Evolutionary conservation across 2,113 vertebrate genomes (phyloP).

Genomic region (Alosa alosa): DNA sequence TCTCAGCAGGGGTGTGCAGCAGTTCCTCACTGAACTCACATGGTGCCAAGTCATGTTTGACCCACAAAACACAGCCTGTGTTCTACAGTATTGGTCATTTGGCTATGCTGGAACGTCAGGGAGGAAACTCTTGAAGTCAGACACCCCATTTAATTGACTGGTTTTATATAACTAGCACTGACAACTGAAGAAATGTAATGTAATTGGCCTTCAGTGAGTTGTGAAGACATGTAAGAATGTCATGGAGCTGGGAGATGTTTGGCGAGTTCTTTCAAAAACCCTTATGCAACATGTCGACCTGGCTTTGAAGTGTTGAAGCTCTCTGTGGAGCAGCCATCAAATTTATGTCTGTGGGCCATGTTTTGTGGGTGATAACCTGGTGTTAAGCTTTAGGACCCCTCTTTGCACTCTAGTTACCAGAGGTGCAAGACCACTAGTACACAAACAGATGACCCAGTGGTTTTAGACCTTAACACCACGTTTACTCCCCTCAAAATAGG

Average conservation of each 20-base stretch:
- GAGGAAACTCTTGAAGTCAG: not conserved
- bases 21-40: not conserved
- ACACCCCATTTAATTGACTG: not conserved
- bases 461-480: not conserved
- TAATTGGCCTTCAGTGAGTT: not conserved
- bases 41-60: not conserved
- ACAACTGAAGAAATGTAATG: not conserved
- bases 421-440: not conserved
- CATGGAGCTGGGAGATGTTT: not conserved
- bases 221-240: not conserved
- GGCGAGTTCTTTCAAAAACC: not conserved
- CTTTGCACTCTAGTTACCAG: not conserved
- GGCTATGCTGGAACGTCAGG: not conserved
- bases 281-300: not conserved
- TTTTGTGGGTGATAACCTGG: not conserved
- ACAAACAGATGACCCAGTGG: not conserved
- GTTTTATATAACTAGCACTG: not conserved
- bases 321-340: not conserved
- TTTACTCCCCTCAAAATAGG: not conserved
- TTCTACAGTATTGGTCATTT: not conserved
- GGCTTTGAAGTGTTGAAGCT: not conserved
- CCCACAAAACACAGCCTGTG: too few species aligned
- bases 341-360: not conserved
- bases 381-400: not conserved
- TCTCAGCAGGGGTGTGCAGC: not conserved